A percentile compares a stretch with the other conserved stretches of the same genome.
Evolutionary conservation across 1,140 invertebrate genomes (phyloP).

Genomic region (Drosophila ironensis): DNA sequence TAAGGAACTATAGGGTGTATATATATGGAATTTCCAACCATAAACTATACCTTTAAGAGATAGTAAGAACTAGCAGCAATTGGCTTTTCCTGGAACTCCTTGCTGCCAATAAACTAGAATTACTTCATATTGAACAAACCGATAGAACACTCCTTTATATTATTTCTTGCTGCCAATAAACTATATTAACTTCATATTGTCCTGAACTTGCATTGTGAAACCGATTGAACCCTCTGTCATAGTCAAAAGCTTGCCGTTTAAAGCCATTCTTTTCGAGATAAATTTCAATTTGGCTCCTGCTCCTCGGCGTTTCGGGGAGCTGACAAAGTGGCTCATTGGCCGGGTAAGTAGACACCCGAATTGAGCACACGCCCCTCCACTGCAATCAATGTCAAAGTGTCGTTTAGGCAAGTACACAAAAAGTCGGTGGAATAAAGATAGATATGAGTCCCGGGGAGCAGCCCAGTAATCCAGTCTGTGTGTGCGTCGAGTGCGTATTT

Average conservation of each 20-base stretch:
- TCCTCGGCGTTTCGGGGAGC: background rate
- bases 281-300: background rate
- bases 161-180: no score
- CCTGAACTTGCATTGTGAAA: no score
- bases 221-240: no score
- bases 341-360: slow-evolving; percentile 5
- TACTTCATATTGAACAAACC: no score
- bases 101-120: no score
- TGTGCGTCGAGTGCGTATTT: slow-evolving; percentile 26
- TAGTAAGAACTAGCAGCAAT: no score
- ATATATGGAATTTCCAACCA: background rate
- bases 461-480: slow-evolving; percentile 15
- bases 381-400: slow-evolving; percentile 63
- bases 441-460: slow-evolving; percentile 20
- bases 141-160: no score
- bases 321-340: slow-evolving; percentile 28
- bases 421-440: slow-evolving; percentile 35
- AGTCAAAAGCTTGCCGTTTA: background rate
- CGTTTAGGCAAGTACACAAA: slow-evolving; percentile 41
- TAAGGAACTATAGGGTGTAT: background rate
- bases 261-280: background rate
- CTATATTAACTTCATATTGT: no score
- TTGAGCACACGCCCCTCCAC: slow-evolving; percentile 11
- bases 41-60: no score
- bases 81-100: background rate